These are phyloP conservation scores for Ormyrus labotus DNA, from an alignment of 2,888 invertebrate species.

Conservation along the genomic window DNA sequence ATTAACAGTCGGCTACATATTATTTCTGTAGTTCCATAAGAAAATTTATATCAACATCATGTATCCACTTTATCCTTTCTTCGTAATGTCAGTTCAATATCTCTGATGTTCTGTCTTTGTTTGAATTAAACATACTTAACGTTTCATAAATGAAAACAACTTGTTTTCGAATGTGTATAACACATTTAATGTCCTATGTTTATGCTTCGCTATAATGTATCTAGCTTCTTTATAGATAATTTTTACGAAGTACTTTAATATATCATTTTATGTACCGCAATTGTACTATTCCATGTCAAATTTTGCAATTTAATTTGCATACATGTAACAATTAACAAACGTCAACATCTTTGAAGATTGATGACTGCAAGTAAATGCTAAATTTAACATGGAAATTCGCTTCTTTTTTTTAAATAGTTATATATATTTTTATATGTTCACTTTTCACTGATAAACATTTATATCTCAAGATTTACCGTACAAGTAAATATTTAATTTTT, in stretches of 20 bases:
- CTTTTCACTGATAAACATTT: slow-evolving; percentile 52
- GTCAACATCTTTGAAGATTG: slow-evolving; percentile 48
- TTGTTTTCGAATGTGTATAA: slow-evolving; percentile 62
- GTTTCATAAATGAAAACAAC: slow-evolving; percentile 62
- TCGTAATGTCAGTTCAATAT: slow-evolving; percentile 50
- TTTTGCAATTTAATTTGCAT: slow-evolving; percentile 60
- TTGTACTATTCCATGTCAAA: slow-evolving; percentile 66
- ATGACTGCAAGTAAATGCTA: slow-evolving; percentile 50
- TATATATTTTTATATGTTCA: slow-evolving; percentile 51
- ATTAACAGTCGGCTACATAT: slow-evolving; percentile 12
- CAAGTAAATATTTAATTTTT: slow-evolving; percentile 45
- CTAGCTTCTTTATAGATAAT: slow-evolving; percentile 68
- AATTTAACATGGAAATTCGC: slow-evolving; percentile 56
- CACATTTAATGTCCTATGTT: slow-evolving; percentile 65
- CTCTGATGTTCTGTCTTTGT: slow-evolving; percentile 44
- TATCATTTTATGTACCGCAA: slow-evolving; percentile 59
- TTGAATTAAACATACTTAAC: slow-evolving; percentile 54
- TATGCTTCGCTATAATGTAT: slow-evolving; percentile 64
- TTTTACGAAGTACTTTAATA: slow-evolving; percentile 63
- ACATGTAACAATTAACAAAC: slow-evolving; percentile 58
- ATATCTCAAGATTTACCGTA: slow-evolving; percentile 47
- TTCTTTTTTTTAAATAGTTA: slow-evolving; percentile 44
- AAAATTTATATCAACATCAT: slow-evolving; percentile 29
- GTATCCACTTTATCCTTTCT: slow-evolving; percentile 55
- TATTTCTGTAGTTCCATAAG: slow-evolving; percentile 22